Percentiles rank a stretch among this genome's conserved stretches.
Conservation (phyloP, 2,113 vertebrate species). For the Hipposideros armiger region DNA sequence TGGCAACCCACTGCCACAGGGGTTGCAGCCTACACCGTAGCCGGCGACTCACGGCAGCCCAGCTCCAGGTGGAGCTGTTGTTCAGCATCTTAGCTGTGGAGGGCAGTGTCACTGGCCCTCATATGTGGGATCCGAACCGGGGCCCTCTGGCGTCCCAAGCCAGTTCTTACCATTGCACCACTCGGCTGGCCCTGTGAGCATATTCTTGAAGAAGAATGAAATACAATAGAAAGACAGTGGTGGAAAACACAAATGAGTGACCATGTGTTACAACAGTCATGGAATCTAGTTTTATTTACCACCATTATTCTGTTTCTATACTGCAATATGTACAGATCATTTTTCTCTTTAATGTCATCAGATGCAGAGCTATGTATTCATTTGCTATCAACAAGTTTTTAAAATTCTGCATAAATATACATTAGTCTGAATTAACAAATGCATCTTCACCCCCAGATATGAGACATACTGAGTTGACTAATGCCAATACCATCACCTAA, state of each 20-base stretch:
- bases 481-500: background rate
- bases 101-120: no score
- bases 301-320: background rate
- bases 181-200: background rate
- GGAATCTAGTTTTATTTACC: background rate
- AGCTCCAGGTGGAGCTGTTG: no score
- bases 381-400: background rate
- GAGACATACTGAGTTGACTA: background rate
- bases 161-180: no score
- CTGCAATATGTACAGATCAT: background rate
- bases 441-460: background rate
- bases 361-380: background rate
- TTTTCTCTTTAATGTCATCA: slow-evolving; percentile 1
- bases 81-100: no score
- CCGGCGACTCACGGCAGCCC: no score
- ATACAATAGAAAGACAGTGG: background rate
- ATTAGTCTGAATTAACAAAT: background rate
- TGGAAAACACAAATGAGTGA: background rate
- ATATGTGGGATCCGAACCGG: no score
- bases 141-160: no score
- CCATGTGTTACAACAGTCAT: background rate
- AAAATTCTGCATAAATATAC: background rate
- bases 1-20: no score
- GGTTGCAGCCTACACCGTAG: no score
- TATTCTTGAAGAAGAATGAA: background rate